Conservation (phyloP, 2,888 invertebrate genomes). For the Drepana falcataria region DNA sequence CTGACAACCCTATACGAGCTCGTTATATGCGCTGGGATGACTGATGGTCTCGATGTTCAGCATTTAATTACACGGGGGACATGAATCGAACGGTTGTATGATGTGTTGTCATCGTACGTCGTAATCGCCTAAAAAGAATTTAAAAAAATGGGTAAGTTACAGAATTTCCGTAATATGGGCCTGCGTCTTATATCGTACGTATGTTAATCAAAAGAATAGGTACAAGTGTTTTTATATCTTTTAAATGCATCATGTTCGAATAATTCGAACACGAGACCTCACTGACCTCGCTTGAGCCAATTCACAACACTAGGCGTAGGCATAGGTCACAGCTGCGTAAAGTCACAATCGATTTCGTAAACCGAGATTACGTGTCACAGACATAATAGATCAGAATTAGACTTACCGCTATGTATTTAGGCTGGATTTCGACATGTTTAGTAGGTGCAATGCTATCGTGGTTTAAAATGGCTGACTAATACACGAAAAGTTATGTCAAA, state of each 20-base stretch:
- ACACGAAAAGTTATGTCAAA: conserved; percentile 8
- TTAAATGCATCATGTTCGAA: too few relatives aligned
- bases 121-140: neutral
- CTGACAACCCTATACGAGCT: neutral
- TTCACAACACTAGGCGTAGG: conserved; percentile 1
- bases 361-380: conserved; percentile 5
- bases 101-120: neutral
- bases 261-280: neutral
- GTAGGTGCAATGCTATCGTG: neutral
- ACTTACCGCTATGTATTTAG: conserved; percentile 10
- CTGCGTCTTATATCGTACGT: too few relatives aligned
- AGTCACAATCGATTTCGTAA: conserved; percentile 17
- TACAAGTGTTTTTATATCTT: too few relatives aligned
- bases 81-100: neutral
- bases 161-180: too few relatives aligned
- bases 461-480: too few relatives aligned
- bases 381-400: conserved; percentile 17
- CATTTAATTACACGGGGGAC: neutral
- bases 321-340: conserved; percentile 6
- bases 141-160: too few relatives aligned
- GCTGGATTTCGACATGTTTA: conserved; percentile 10
- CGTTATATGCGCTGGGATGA: neutral
- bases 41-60: neutral
- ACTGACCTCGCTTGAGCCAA: neutral
- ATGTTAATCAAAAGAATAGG: too few relatives aligned